These are phyloP conservation scores for Notolabrus celidotus DNA, from an alignment of 2,797 vertebrate genomes.

Conservation along the genomic window DNA sequence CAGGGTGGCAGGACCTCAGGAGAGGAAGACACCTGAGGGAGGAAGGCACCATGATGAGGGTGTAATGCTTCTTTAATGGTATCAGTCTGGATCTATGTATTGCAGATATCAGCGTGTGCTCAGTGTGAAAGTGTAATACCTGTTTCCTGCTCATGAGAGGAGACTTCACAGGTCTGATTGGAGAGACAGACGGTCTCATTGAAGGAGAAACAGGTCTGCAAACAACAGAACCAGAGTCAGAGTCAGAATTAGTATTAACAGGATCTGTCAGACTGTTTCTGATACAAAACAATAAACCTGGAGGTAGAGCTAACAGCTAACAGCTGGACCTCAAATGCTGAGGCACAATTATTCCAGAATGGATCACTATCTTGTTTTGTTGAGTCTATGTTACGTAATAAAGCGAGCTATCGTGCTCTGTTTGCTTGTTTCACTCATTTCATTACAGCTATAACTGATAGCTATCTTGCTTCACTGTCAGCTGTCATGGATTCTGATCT, in stretches of 20 bases:
- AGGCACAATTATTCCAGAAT: no score
- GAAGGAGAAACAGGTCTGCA: slow-evolving; percentile 93
- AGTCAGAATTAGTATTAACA: background rate
- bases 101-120: background rate
- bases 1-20: slow-evolving; percentile 93
- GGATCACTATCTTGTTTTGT: no score
- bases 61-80: background rate
- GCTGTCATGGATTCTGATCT: no score
- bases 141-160: slow-evolving; percentile 89
- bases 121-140: slow-evolving; percentile 29
- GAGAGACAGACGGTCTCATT: slow-evolving; percentile 90
- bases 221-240: background rate
- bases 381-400: no score
- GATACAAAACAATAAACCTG: no score
- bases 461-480: background rate
- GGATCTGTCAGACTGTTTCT: no score
- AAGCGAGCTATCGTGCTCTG: no score
- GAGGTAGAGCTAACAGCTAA: no score
- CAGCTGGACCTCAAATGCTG: no score
- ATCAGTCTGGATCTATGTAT: background rate
- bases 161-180: slow-evolving; percentile 95
- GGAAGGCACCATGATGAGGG: background rate
- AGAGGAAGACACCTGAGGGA: slow-evolving; percentile 66
- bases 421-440: no score
- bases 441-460: no score